These are phyloP conservation scores for Notamacropus eugenii DNA, from an alignment of 2,797 vertebrate genomes.

Conservation along the genomic window DNA sequence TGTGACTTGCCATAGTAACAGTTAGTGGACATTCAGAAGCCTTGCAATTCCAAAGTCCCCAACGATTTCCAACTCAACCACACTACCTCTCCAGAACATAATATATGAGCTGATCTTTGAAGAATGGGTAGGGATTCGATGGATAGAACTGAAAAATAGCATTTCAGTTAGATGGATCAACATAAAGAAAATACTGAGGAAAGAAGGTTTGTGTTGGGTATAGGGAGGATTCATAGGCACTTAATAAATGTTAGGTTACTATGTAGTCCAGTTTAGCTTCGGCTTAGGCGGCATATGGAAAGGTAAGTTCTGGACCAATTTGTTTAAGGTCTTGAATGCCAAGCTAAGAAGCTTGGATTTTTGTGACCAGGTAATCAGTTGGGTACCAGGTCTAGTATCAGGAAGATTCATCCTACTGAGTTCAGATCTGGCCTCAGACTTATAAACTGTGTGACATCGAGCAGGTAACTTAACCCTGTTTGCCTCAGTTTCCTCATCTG, in stretches of 20 bases:
- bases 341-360: neutral
- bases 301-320: neutral
- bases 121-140: neutral
- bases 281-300: neutral
- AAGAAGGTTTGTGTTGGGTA: neutral
- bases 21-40: neutral
- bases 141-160: constrained; percentile 7
- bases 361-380: neutral
- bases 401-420: neutral
- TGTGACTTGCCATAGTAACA: neutral
- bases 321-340: neutral
- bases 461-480: neutral
- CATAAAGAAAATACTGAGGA: neutral
- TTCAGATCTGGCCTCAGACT: neutral
- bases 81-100: neutral
- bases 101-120: neutral
- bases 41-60: neutral
- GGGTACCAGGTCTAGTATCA: neutral
- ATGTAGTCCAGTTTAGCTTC: neutral
- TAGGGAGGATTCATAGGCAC: neutral
- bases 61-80: neutral
- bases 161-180: neutral
- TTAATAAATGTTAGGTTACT: neutral
- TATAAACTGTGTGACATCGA: neutral
- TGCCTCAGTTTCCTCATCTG: neutral